Base-by-base conservation (phyloP, 2,797 vertebrate species). In the Halcyon chelicuti region DNA sequence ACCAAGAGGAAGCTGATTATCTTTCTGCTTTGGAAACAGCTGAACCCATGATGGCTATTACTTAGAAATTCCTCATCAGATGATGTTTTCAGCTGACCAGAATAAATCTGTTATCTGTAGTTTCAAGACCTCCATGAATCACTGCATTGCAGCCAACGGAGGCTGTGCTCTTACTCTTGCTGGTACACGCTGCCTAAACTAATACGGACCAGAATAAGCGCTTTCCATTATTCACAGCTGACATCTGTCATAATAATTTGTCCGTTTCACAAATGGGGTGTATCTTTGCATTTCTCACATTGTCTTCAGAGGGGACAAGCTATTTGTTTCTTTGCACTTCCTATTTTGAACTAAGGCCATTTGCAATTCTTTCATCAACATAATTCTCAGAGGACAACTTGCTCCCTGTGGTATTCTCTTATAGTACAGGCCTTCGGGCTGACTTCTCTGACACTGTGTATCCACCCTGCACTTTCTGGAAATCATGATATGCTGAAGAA, bases 191-290 rank as follows among this genome's bases (percentile, higher is more conserved):
- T 73, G 83, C 76, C 63, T 62, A 62, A 94, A 86, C 66, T 75
- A 85, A 21, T 44, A 42, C 1, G 29, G 66, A 83, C 35, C 46
- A 76, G 66, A 92, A 13, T 54, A 90, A 92, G 83, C 12, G 47
- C 66, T 84, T 88, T 78, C 88, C 74, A 70, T 78, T 92, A 91
- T 75, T 84, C 0, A 0, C 76, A 93, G 92, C 35, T 94, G 93
- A 92, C 51, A 78, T 66, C 42, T 80, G 61, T 78, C 76, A 95
- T 79, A 91, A 88, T 72, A 66, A 95, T 92, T 86, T 90, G 67
- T 86, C 75, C 93, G 77, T 66, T 92, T 84, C 66, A 88, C 58
- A 92, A 92, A 88, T 55, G 42, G 77, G 28, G 4, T 22, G 33
- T 61, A 90, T 47, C 66, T 93, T 84, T 73, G 28, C 86, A 72